Percentiles rank a stretch among this genome's conserved stretches.
phyloP scores from a whole-genome alignment of 2,113 vertebrate genomes.

The Sitta europaea region DNA sequence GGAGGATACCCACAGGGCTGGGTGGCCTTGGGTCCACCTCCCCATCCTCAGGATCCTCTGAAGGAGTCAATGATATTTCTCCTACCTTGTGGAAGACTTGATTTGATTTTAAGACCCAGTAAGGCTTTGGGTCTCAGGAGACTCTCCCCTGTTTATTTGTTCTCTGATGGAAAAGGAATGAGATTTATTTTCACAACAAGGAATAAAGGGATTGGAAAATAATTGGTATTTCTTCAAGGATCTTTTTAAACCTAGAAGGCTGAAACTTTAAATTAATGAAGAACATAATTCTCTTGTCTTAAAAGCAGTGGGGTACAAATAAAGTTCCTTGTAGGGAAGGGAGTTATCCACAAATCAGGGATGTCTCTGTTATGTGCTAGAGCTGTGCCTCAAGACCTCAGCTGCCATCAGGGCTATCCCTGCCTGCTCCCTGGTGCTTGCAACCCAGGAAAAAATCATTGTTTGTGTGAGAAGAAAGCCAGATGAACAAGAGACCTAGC shows the following conservation, averaged over 20 bases:
- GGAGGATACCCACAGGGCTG: background rate
- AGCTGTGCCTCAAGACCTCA: background rate
- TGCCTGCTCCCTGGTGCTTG: background rate
- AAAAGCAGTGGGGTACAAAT: background rate
- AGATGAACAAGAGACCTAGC: background rate
- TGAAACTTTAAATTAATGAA: background rate
- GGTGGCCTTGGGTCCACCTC: background rate
- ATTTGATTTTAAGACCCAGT: background rate
- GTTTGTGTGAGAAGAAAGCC: background rate
- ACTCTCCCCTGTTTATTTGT: background rate
- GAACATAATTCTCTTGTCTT: background rate
- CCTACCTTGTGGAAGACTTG: background rate
- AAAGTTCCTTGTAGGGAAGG: background rate
- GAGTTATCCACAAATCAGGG: background rate
- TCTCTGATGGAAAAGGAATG: background rate
- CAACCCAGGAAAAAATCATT: background rate
- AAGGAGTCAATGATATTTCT: background rate
- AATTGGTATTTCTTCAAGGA: background rate
- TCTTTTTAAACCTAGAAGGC: background rate
- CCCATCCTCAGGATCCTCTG: background rate
- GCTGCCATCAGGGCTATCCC: background rate
- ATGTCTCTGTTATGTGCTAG: background rate
- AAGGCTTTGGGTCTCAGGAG: rapidly evolving
- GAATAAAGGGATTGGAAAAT: background rate
- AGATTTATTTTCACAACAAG: background rate